Base-by-base conservation (phyloP, 2,888 invertebrate species). In the Lordiphosa andalusiaca region DNA sequence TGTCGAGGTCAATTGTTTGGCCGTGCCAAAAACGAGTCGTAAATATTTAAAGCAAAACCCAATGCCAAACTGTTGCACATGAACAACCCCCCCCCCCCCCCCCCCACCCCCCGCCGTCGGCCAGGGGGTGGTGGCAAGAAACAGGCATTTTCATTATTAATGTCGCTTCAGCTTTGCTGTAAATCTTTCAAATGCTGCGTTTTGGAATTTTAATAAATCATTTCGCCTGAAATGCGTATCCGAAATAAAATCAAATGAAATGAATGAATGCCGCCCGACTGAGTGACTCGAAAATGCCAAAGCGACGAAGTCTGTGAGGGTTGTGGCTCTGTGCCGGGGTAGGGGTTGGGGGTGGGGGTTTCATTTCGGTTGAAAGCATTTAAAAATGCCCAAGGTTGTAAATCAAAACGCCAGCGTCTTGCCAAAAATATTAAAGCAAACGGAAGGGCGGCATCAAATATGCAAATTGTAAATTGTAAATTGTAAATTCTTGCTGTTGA, bases 131-230 rank as follows among this genome's bases (percentile, higher is more conserved):
- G 46, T 13, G 40, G 41, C 39, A 58, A 51, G 60, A 56, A 46
- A 57, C 47, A 66, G 63, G 58, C 67, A 63, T 50, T 69, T 69
- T 53, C 57, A 69, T 69, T 66, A 70, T 69, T 69, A 57, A 71
- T 71, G 67, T 63, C 63, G 50, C 53, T 60, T 50, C 48, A 41
- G 41, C 61, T 44, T 47, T 60, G 37, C 39, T 53, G 12, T 33
- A 51, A 46, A 46, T 57, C 53, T 55, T 67, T 64, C 49, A 52
- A 42, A 48, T 42, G 60, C 23, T 63, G 53, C 59, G 57, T 65
- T 67, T 39, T 40, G 84, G 84, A 81, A 81, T 85, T 81, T 85
- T 73, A 81, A 81, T 81, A 81, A 81, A 81, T 84, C 85, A 85
- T 85, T 81, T 67, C 64, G 62, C 63, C 64, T 68, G 83, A 69